Evolutionary conservation across 2,888 invertebrate species (phyloP), one percentile per base, ranked within the genome.

Genomic region (Liposcelis brunnea): DNA sequence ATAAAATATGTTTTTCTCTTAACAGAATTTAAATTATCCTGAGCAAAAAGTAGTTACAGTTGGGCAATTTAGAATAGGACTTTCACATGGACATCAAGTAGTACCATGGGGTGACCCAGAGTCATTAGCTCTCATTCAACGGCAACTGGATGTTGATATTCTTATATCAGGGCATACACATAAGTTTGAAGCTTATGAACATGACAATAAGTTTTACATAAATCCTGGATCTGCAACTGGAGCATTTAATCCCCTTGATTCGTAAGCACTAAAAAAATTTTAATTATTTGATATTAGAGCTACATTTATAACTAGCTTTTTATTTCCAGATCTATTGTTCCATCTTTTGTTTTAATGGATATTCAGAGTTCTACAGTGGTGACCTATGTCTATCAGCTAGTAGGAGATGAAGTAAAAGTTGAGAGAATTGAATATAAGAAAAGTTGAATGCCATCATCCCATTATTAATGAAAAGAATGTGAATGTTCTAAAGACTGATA

Each of bases 161-260:
- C 70, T 99, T 38, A 97, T 99, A 59, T 90, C 95, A 0, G 98
- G 98, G 0, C 97, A 98, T 61, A 97, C 97, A 1, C 98, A 99
- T 64, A 85, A 89, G 56, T 97, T 97, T 66, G 93, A 94, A 59
- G 95, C 95, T 0, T 94, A 93, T 55, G 97, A 98, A 61, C 90
- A 94, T 67, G 95, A 95, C 60, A 94, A 90, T 59, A 93, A 94
- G 63, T 97, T 99, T 66, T 99, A 91, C 63, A 94, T 99, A 45
- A 98, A 99, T 65, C 98, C 98, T 3, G 98, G 98, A 7, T 94
- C 95, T 3, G 97, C 95, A 2, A 98, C 98, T 19, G 98, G 98
- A 10, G 94, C 98, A 4, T 98, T 91, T 57, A 90, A 84, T 68
- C 84, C 94, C 26, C 64, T 94, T 50, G 89, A 87, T 58, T 81